Conservation (phyloP, 2,888 invertebrate genomes). For the Busseola fusca region DNA sequence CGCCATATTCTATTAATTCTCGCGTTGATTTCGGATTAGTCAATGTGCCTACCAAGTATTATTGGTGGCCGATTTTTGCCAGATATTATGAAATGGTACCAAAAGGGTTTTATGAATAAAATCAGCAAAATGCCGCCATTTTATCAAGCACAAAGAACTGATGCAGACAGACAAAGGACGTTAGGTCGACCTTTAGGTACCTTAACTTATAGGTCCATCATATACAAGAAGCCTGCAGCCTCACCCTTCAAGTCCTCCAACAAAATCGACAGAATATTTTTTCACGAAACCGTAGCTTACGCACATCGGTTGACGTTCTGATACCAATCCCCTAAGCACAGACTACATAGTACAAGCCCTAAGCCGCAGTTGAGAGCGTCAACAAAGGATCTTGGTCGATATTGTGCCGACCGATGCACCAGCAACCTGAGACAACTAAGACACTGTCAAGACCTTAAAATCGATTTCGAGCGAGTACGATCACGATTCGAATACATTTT, state of each 20-base stretch:
- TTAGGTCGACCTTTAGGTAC: not conserved
- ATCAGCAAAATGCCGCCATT: not conserved
- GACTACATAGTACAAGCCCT: too few species aligned
- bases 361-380: constrained; percentile 32
- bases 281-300: not conserved
- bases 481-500: constrained; percentile 13
- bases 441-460: constrained; percentile 14
- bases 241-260: not conserved
- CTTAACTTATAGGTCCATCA: not conserved
- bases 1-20: constrained; percentile 21
- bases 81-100: not conserved
- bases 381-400: constrained; percentile 34
- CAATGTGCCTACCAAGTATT: not conserved
- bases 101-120: not conserved
- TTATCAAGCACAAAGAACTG: not conserved
- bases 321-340: constrained; percentile 35
- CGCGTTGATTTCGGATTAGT: constrained; percentile 30
- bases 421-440: constrained; percentile 23
- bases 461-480: constrained; percentile 13
- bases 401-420: constrained; percentile 40
- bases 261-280: not conserved
- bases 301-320: constrained; percentile 9
- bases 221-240: not conserved
- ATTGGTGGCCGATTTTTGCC: not conserved
- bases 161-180: not conserved